Percentiles rank a stretch among this genome's conserved stretches.
Conservation (phyloP, 2,888 invertebrate species). For the Eumerus sabulonum region DNA sequence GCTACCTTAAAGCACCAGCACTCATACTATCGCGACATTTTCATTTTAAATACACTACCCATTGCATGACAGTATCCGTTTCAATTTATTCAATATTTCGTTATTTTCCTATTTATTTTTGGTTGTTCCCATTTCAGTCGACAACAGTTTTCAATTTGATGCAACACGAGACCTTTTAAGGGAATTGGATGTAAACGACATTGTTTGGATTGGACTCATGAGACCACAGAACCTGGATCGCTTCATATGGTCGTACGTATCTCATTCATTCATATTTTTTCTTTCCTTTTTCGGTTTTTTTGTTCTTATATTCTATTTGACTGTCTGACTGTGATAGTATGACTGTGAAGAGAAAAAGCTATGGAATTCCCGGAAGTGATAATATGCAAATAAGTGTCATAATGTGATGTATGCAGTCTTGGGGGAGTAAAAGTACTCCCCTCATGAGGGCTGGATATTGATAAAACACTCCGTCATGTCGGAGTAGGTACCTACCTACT, state of each 20-base stretch:
- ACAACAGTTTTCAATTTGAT: slow-evolving; percentile 88
- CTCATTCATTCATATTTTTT: slow-evolving; percentile 41
- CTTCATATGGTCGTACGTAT: slow-evolving; percentile 89
- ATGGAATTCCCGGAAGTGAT: slow-evolving; percentile 37
- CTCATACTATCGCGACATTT: background rate
- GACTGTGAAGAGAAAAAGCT: slow-evolving; percentile 18
- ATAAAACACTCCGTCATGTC: slow-evolving; percentile 19
- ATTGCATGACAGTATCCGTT: slow-evolving; percentile 21
- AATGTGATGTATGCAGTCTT: slow-evolving; percentile 4
- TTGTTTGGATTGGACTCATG: slow-evolving; percentile 89
- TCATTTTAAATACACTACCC: slow-evolving; percentile 12
- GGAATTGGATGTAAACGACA: slow-evolving; percentile 87
- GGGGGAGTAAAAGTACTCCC: slow-evolving; percentile 24
- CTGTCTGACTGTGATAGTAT: slow-evolving; percentile 8
- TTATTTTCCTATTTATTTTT: slow-evolving; percentile 12
- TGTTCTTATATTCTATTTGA: slow-evolving; percentile 1
- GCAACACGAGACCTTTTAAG: slow-evolving; percentile 88
- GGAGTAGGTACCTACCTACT: slow-evolving; percentile 1
- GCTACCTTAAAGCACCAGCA: background rate
- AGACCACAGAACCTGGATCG: slow-evolving; percentile 85
- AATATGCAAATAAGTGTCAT: slow-evolving; percentile 45
- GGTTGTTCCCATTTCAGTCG: slow-evolving; percentile 81
- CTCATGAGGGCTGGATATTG: slow-evolving; percentile 16
- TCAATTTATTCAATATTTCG: slow-evolving; percentile 37
- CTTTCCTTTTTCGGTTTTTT: background rate